Conservation (phyloP, 2,797 vertebrate species). For the Neosilurus hyrtlii region DNA sequence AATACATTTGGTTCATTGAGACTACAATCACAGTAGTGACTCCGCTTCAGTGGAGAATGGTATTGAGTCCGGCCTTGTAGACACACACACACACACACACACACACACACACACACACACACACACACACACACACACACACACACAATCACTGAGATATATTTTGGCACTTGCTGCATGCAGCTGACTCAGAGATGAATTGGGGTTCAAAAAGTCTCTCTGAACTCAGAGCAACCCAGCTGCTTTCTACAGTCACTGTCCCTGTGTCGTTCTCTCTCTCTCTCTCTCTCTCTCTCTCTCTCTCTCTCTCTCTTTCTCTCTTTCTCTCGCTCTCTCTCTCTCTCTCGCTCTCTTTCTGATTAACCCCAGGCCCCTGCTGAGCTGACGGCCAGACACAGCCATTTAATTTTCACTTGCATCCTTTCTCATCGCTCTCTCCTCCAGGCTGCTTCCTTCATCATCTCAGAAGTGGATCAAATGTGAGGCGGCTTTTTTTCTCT, state of each 20-base stretch:
- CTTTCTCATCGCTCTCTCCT: constrained; percentile 54
- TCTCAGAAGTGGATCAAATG: constrained; percentile 55
- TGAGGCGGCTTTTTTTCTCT: constrained; percentile 27
- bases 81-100: constrained; percentile 4
- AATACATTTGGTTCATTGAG: constrained; percentile 37
- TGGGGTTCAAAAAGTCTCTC: constrained; percentile 47
- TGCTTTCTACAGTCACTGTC: constrained; percentile 46
- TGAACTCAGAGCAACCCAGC: constrained; percentile 35
- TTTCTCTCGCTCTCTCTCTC: constrained; percentile 30
- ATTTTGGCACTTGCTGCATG: constrained; percentile 31
- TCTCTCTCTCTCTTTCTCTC: constrained; percentile 20
- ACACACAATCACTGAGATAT: constrained; percentile 21
- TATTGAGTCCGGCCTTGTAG: constrained; percentile 85
- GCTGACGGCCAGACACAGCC: constrained; percentile 54
- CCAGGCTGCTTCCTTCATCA: constrained; percentile 53
- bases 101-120: constrained; percentile 10
- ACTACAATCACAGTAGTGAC: constrained; percentile 56
- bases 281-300: not conserved
- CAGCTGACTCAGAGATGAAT: constrained; percentile 36
- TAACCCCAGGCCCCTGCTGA: constrained; percentile 57
- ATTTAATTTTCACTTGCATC: constrained; percentile 61
- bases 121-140: constrained; percentile 15
- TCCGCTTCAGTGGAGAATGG: constrained; percentile 88
- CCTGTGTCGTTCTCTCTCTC: constrained; percentile 20
- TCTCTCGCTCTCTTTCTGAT: constrained; percentile 54